Conservation (phyloP, 2,888 invertebrate genomes). For the Hanleya hanleyi region DNA sequence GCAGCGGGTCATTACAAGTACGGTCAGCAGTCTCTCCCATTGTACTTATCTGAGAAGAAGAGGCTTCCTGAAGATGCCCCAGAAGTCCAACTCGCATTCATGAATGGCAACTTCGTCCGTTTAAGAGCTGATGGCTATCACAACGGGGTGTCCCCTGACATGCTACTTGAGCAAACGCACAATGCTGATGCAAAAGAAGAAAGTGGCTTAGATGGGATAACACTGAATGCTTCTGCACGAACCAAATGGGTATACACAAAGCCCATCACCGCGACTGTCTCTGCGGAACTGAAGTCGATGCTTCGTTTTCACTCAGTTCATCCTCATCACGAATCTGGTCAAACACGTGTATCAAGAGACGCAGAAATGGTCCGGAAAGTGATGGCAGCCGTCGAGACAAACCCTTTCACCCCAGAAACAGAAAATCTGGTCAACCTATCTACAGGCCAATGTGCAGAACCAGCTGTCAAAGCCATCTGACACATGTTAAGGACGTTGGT, state of each 20-base stretch:
- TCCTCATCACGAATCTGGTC: neutral
- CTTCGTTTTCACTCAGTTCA: neutral
- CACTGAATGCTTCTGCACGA: constrained; percentile 13
- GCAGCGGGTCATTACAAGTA: constrained; percentile 23
- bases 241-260: constrained; percentile 21
- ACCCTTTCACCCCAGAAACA: neutral
- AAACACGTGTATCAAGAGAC: too few relatives aligned
- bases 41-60: constrained; percentile 26
- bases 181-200: constrained; percentile 26
- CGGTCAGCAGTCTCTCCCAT: constrained; percentile 13
- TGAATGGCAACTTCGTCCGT: constrained; percentile 14
- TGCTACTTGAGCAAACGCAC: constrained; percentile 22
- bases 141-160: constrained; percentile 27
- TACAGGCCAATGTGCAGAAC: neutral
- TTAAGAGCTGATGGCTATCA: constrained; percentile 12
- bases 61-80: constrained; percentile 9
- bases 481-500: neutral
- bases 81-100: constrained; percentile 5
- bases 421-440: neutral
- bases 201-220: constrained; percentile 23
- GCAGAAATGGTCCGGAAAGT: neutral
- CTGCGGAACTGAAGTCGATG: constrained; percentile 7
- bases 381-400: neutral
- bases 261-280: constrained; percentile 9
- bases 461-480: neutral